Conservation (phyloP, 35 echinoderm and acorn worm genomes). For the Ptychodera flava region DNA sequence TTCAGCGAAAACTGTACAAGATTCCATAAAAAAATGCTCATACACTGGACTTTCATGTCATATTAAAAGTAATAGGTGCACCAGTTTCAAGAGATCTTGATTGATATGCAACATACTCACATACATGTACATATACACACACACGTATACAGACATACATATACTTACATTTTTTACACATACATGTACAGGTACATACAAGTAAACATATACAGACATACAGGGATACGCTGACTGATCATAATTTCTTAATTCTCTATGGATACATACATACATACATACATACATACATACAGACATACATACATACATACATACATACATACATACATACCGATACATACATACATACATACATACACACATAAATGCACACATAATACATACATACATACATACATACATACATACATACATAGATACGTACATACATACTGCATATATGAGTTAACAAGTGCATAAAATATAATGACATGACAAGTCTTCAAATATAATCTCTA, state of each 20-base stretch:
- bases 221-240: too few relatives aligned
- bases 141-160: neutral
- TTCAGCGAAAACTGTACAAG: too few relatives aligned
- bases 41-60: too few relatives aligned
- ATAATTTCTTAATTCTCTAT: neutral
- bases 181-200: neutral
- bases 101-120: neutral
- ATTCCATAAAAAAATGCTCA: too few relatives aligned
- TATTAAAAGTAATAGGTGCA: too few relatives aligned
- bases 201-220: neutral
- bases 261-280: neutral
- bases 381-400: neutral
- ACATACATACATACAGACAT: neutral
- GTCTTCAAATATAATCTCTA: too few relatives aligned
- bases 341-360: neutral
- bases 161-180: neutral
- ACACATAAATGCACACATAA: neutral
- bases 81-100: too few relatives aligned
- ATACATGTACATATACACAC: neutral
- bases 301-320: slow-evolving; percentile 2
- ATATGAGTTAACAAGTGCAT: too few relatives aligned
- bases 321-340: neutral
- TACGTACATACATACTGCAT: neutral
- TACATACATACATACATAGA: neutral
- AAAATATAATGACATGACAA: too few relatives aligned